A percentile compares a stretch with the other conserved stretches of the same genome.
Evolutionary conservation across 92 coral and sea anemone genomes (phyloP).

Genomic region (Anthopleura xanthogrammica): DNA sequence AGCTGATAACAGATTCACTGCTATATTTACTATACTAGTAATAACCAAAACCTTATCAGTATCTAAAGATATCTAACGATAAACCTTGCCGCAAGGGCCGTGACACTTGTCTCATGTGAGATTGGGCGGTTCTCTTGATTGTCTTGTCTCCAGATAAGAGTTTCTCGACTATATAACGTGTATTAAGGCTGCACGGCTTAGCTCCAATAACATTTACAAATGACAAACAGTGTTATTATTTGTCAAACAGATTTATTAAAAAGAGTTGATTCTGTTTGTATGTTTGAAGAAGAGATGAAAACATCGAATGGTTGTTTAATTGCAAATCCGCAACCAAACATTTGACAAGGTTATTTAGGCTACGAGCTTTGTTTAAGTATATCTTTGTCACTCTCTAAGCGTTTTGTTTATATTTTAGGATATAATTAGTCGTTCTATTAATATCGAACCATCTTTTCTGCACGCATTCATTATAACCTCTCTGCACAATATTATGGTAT

Average conservation of each 20-base stretch:
- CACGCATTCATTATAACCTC: neutral
- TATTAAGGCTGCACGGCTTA: neutral
- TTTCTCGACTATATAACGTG: neutral
- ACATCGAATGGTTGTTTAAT: neutral
- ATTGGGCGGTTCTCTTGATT: neutral
- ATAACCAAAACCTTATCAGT: no score
- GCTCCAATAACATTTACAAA: neutral
- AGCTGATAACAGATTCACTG: no score
- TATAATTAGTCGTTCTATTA: neutral
- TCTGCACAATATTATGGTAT: no score
- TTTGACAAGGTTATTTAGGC: conserved; percentile 2
- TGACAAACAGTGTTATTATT: neutral
- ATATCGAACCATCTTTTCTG: neutral
- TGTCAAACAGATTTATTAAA: neutral
- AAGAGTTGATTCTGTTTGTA: neutral
- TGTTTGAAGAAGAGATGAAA: neutral
- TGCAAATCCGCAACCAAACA: neutral
- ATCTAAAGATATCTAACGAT: no score
- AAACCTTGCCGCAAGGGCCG: no score
- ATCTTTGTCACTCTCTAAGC: neutral
- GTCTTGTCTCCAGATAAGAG: neutral
- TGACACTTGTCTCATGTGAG: no score
- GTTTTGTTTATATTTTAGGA: neutral
- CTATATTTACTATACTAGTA: no score
- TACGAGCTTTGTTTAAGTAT: neutral